These are phyloP conservation scores for Apotomis capreana DNA, from an alignment of 2,888 invertebrate genomes.

Conservation along the genomic window DNA sequence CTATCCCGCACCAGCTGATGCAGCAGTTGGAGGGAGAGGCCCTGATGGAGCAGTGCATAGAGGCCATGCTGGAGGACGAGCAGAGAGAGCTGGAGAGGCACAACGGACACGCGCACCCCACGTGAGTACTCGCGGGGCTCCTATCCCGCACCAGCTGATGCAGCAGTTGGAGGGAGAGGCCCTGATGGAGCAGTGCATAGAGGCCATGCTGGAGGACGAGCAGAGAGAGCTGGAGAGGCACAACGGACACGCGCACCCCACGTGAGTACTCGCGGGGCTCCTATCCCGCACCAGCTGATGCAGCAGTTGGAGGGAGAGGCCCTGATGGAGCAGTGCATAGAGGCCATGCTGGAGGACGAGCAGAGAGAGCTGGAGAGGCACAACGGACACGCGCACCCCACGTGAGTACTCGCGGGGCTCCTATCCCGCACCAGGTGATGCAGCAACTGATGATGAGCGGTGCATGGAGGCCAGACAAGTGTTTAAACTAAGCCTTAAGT, in stretches of 20 bases:
- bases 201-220: constrained; percentile 84
- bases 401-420: constrained; percentile 54
- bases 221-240: constrained; percentile 61
- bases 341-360: constrained; percentile 81
- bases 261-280: constrained; percentile 54
- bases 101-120: constrained; percentile 61
- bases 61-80: constrained; percentile 84
- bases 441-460: too few species aligned
- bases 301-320: too few species aligned
- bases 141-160: constrained; percentile 94
- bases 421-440: constrained; percentile 78
- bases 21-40: constrained; percentile 94
- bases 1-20: constrained; percentile 94
- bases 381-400: constrained; percentile 61
- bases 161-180: constrained; percentile 94
- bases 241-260: constrained; percentile 61
- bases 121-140: constrained; percentile 54
- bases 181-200: constrained; percentile 94
- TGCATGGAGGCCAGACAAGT: too few species aligned
- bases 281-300: constrained; percentile 94
- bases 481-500: too few species aligned
- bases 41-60: constrained; percentile 94
- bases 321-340: constrained; percentile 95
- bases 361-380: constrained; percentile 61
- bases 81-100: constrained; percentile 61